Evolutionary conservation across 2,113 vertebrate species (phyloP).

Genomic region (Notarius lentiginosus): DNA sequence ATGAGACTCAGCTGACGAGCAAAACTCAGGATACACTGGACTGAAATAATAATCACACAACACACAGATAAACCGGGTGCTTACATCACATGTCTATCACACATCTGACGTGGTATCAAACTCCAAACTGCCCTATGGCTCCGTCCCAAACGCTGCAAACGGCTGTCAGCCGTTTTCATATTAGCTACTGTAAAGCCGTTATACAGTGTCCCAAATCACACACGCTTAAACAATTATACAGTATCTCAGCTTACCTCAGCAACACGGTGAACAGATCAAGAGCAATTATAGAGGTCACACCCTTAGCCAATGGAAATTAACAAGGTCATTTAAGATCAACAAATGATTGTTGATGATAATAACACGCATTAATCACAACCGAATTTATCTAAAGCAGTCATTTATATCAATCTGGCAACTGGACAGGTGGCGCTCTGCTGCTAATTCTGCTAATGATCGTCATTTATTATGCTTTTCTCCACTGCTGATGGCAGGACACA

Average conservation of each 20-base stretch:
- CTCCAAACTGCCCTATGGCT: background rate
- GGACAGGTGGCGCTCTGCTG: slow-evolving; percentile 75
- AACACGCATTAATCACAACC: slow-evolving; percentile 62
- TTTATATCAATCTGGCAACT: slow-evolving; percentile 77
- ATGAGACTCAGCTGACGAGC: background rate
- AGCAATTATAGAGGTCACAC: slow-evolving; percentile 31
- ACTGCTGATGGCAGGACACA: slow-evolving; percentile 49
- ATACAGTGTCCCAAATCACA: background rate
- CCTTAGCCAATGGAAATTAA: slow-evolving; percentile 50
- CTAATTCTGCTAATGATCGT: slow-evolving; percentile 76
- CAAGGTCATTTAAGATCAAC: slow-evolving; percentile 68
- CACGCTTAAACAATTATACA: background rate
- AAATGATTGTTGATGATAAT: slow-evolving; percentile 74
- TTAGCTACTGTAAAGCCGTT: background rate
- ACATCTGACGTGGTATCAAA: background rate
- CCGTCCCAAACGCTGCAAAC: background rate
- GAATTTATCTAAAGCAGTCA: slow-evolving; percentile 51
- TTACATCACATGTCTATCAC: background rate
- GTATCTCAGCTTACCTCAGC: slow-evolving; percentile 4
- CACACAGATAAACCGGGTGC: too few species aligned
- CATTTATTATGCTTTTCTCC: slow-evolving; percentile 80
- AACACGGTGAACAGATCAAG: background rate
- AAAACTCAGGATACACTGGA: background rate
- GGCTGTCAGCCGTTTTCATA: background rate
- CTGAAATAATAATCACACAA: background rate